These are phyloP conservation scores for Anneissia japonica DNA, from an alignment of 35 echinoderm and acorn worm genomes.

Conservation along the genomic window DNA sequence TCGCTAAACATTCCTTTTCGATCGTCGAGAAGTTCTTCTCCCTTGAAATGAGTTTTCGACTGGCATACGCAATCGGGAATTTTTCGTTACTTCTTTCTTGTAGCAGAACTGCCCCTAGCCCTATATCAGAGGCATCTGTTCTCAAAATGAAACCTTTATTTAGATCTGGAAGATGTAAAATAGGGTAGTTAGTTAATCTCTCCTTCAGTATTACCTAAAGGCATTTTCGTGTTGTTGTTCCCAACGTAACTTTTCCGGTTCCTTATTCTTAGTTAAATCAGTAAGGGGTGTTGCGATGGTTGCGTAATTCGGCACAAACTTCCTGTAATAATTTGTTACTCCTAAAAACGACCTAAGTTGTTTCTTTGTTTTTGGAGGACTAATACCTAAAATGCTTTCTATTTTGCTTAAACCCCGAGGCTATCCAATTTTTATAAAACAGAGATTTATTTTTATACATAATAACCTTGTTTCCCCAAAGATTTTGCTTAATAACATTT, in stretches of 20 bases:
- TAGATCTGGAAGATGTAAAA: constrained; percentile 13
- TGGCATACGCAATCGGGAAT: constrained; percentile 31
- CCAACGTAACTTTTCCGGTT: constrained; percentile 24
- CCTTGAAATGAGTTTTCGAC: constrained; percentile 6
- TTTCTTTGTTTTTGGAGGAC: constrained; percentile 40
- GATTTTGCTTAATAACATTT: no score
- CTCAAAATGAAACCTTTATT: not conserved
- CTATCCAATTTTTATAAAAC: no score
- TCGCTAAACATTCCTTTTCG: constrained; percentile 27
- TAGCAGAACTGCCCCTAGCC: not conserved
- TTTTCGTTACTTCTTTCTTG: not conserved
- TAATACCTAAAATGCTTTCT: not conserved
- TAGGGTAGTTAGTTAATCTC: not conserved
- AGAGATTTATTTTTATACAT: no score
- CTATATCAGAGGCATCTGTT: constrained; percentile 34
- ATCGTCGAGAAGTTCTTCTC: constrained; percentile 10
- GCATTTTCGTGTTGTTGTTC: not conserved
- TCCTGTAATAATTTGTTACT: constrained; percentile 43
- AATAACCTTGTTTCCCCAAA: no score
- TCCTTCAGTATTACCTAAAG: constrained; percentile 6
- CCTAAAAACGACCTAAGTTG: constrained; percentile 50
- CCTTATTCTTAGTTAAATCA: constrained; percentile 42
- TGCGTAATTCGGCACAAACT: constrained; percentile 65
- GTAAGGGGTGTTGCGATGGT: constrained; percentile 36
- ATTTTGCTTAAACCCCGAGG: no score